These are phyloP conservation scores for Sycophaga agraensis DNA, from an alignment of 1,140 invertebrate species.

Conservation along the genomic window DNA sequence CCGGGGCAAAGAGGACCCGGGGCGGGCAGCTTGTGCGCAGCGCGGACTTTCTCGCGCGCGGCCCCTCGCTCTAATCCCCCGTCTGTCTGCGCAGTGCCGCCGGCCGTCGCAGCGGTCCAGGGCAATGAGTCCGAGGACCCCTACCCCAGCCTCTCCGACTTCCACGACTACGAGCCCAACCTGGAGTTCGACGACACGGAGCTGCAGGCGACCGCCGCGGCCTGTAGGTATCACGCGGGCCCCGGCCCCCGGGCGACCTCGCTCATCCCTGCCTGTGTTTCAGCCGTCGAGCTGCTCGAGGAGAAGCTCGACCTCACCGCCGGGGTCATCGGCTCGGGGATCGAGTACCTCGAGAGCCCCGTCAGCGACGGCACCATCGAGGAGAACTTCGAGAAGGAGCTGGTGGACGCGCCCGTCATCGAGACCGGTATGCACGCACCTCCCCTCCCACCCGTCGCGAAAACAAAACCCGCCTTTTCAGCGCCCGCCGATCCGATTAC, in stretches of 20 bases:
- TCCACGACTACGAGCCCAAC: conserved; percentile 91
- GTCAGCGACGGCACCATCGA: conserved; percentile 86
- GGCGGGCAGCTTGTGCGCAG: too few relatives aligned
- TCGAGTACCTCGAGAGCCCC: conserved; percentile 71
- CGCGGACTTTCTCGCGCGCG: too few relatives aligned
- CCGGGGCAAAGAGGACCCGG: too few relatives aligned
- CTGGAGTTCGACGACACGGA: conserved; percentile 96
- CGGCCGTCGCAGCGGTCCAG: conserved; percentile 34
- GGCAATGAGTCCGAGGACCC: conserved; percentile 73
- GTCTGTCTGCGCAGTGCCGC: too few relatives aligned
- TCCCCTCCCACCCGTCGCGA: too few relatives aligned
- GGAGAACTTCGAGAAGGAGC: conserved; percentile 90
- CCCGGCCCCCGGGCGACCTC: too few relatives aligned
- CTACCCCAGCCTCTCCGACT: conserved; percentile 86
- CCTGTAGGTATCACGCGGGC: too few relatives aligned
- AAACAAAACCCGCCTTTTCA: too few relatives aligned
- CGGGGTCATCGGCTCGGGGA: conserved; percentile 48
- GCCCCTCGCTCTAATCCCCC: too few relatives aligned
- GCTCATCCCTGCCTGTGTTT: conserved; percentile 21
- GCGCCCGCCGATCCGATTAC: too few relatives aligned
- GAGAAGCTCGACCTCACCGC: conserved; percentile 60
- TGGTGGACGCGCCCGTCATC: conserved; percentile 68
- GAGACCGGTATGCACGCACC: conserved; percentile 55
- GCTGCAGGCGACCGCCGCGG: conserved; percentile 61
- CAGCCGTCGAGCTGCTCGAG: conserved; percentile 55